Evolutionary conservation across 2,113 vertebrate species (phyloP), one percentile per base, ranked within the genome.

Genomic region (Progne subis): DNA sequence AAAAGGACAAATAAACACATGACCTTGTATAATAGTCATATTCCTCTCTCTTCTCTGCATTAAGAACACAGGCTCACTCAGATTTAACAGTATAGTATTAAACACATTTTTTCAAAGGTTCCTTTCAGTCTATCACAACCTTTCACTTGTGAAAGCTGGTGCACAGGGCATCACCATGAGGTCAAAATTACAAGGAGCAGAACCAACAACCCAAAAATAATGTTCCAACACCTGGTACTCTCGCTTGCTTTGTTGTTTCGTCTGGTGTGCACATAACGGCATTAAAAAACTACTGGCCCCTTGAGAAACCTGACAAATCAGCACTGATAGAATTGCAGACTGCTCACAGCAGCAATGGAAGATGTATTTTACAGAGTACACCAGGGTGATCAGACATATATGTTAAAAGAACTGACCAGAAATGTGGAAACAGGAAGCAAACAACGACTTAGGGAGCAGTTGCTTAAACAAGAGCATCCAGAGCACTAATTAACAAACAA

Each of bases 401-500:
- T 0, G 41, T 47, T 79, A 68, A 64, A 88, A 90, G 46, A 79
- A 88, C 64, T 61, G 37, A 80, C 24, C 24, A 67, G 69, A 72
- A 96, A 90, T 16, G 8, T 21, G 25, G 49, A 52, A 75, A 83
- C 34, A 77, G 32, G 72, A 90, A 64, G 53, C 43, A 63, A 64
- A 53, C 50, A 67, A 60, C 1, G 5, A 92, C 49, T 84, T 70
- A 29, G 53, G 21, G 78, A 81, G 24, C 3, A 3, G 34, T 80
- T 80, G 29, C 49, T 93, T 80, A 68, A 79, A 59, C 47, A 81
- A 84, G 78, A 82, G 68, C 76, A 82, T 49, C 87, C 25, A 49
- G 64, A 94, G 82, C 57, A 52, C 59, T 78, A 88, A 92, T 91
- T 87, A 97, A 94, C 3, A 16, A 91, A 91, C 52, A 50, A 49